Percentiles rank a stretch among this genome's conserved stretches.
Conservation (phyloP, 2,797 vertebrate genomes). For the Sciurus carolinensis region DNA sequence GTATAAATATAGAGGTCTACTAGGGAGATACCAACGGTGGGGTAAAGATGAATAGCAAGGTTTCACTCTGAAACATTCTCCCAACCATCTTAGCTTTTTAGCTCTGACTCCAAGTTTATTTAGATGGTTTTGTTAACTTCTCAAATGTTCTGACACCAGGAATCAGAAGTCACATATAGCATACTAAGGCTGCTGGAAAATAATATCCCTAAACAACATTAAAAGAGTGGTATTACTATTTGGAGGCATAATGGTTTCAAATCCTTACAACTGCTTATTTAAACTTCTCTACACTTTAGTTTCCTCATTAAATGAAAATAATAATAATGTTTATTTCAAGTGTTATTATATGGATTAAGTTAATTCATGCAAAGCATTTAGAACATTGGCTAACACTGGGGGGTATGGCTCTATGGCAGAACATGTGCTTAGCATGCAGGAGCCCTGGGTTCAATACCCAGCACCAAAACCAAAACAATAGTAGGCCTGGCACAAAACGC, state of each 20-base stretch:
- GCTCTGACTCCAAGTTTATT: conserved; percentile 26
- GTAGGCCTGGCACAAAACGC: background rate
- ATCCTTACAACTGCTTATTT: conserved; percentile 3
- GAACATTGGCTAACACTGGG: background rate
- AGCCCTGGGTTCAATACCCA: background rate
- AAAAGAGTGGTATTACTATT: conserved; percentile 17
- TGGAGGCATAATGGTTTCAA: conserved; percentile 51
- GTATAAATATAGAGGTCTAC: background rate
- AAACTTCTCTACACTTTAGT: conserved; percentile 42
- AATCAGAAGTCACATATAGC: conserved; percentile 17
- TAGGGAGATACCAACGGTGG: background rate
- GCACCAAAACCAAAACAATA: background rate
- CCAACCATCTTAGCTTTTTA: background rate
- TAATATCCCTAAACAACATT: background rate
- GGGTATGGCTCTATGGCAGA: too few relatives aligned
- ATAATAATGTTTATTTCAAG: conserved; percentile 37
- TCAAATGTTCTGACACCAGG: conserved; percentile 13
- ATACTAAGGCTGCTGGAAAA: conserved; percentile 34
- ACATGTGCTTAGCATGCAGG: background rate
- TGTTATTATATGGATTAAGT: conserved; percentile 9
- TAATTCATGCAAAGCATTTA: conserved; percentile 44
- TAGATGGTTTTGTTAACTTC: conserved; percentile 57
- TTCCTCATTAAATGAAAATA: conserved; percentile 48
- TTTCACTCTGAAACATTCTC: conserved; percentile 49
- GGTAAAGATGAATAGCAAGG: background rate